Conservation (phyloP, 2,113 vertebrate genomes). For the Sander lucioperca region DNA sequence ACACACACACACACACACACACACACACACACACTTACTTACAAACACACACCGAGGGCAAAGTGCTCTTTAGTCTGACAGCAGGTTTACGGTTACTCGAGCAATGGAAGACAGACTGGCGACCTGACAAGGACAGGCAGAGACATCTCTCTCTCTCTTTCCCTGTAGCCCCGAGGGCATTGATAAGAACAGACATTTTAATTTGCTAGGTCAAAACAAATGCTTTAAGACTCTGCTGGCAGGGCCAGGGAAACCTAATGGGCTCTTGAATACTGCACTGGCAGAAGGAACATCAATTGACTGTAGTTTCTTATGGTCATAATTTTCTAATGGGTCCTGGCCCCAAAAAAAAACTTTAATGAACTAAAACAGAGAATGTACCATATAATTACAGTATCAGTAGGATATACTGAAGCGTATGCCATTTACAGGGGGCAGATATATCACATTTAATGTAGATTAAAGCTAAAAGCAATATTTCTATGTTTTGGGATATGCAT, state of each 20-base stretch:
- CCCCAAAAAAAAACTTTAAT: slow-evolving; percentile 45
- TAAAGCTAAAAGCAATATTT: background rate
- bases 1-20: slow-evolving; percentile 17
- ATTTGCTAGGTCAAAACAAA: slow-evolving; percentile 79
- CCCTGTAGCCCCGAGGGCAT: slow-evolving; percentile 55
- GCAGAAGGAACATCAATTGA: slow-evolving; percentile 57
- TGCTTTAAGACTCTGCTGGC: slow-evolving; percentile 66
- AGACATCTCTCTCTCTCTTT: slow-evolving; percentile 46
- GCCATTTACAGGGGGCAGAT: background rate
- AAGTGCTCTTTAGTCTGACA: slow-evolving; percentile 53
- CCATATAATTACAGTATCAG: slow-evolving; percentile 33
- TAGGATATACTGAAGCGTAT: slow-evolving; percentile 17
- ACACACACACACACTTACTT: background rate
- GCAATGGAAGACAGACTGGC: slow-evolving; percentile 51
- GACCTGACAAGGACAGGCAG: slow-evolving; percentile 73
- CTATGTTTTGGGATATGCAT: background rate
- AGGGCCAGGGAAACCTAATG: slow-evolving; percentile 64
- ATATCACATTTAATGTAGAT: slow-evolving; percentile 13
- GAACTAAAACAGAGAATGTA: slow-evolving; percentile 56
- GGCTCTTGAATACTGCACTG: slow-evolving; percentile 55
- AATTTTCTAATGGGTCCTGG: slow-evolving; percentile 43
- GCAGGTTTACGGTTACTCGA: slow-evolving; percentile 41
- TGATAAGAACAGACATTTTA: slow-evolving; percentile 81
- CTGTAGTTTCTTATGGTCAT: slow-evolving; percentile 50
- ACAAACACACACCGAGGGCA: slow-evolving; percentile 25